Evolutionary conservation across 2,113 vertebrate species (phyloP), one percentile per base, ranked within the genome.

Genomic region (Zosterops lateralis): DNA sequence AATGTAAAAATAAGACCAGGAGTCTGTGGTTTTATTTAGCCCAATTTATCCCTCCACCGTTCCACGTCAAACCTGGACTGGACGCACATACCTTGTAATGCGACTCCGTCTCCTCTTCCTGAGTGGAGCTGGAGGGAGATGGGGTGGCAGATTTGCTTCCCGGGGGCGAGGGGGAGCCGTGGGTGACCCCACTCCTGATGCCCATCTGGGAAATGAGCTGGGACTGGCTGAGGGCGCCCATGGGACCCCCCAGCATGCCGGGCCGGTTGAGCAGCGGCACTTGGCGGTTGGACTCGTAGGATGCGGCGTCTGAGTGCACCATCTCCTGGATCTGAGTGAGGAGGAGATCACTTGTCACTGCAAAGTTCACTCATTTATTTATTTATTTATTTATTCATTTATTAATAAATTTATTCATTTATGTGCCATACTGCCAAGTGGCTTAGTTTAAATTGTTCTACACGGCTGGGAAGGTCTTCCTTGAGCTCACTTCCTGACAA

Each of bases 141-240:
- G 99, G 99, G 29, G 99, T 99, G 47, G 99, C 99, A 44, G 99
- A 99, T 95, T 99, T 99, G 98, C 99, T 99, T 93, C 99, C 99
- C 0, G 99, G 99, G 92, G 99, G 99, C 2, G 99, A 99, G 28
- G 99, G 99, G 95, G 99, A 99, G 84, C 99, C 98, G n/a, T 99
- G 99, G 94, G 98, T 95, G 70, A 98, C 97, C 83, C 98, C 80
- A 5, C 98, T 98, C 53, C 99, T 96, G 93, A 98, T 94, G 87
- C 99, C 98, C 98, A 99, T 98, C 98, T 99, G 99, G 88, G 99
- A 99, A 94, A 99, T 99, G 96, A 99, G 98, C 98, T 99, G 99
- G 77, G 99, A 98, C 92, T 98, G 98, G 97, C 98, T 97, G 97
- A 99, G 98, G 77, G 99, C 97, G 1, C 98, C 98, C 99, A 99